Evolutionary conservation across 2,113 vertebrate species (phyloP).

Genomic region (Recurvirostra avosetta): DNA sequence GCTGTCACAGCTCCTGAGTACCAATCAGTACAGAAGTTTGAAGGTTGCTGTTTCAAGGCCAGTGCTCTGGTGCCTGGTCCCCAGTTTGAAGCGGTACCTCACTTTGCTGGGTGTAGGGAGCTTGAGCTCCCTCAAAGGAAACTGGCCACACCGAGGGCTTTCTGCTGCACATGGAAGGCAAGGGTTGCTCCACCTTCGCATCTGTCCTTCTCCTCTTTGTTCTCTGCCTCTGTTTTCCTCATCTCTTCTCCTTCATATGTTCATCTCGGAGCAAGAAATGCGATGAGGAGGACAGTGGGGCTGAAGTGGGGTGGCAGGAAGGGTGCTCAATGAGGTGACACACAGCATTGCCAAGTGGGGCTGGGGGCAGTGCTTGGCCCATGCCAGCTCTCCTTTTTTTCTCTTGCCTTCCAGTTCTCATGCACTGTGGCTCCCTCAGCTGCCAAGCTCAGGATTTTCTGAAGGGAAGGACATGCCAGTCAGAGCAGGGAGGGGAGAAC

Average conservation of each 20-base stretch:
- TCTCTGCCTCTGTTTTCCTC: background rate
- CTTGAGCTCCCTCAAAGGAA: background rate
- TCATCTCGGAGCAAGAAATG: background rate
- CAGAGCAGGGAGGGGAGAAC: background rate
- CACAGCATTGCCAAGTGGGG: too few relatives aligned
- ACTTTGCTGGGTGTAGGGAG: too few relatives aligned
- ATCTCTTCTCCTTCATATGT: background rate
- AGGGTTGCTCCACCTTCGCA: background rate
- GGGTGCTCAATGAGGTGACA: background rate
- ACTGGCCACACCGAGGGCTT: background rate
- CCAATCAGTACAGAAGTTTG: accelerated
- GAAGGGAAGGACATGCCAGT: background rate
- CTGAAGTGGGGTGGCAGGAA: background rate
- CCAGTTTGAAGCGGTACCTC: background rate
- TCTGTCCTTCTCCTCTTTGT: background rate
- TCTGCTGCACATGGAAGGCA: background rate
- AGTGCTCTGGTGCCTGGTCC: background rate
- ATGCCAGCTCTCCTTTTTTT: background rate
- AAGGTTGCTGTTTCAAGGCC: background rate
- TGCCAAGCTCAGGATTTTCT: background rate
- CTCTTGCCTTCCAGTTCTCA: background rate
- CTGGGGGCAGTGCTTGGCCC: background rate
- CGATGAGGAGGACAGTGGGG: background rate
- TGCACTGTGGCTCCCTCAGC: accelerated
- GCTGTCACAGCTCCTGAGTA: background rate